A percentile compares a stretch with the other conserved stretches of the same genome.
These are phyloP conservation scores for Pterobdella sp. DNA, from an alignment of 2,888 invertebrate genomes.

Conservation along the genomic window DNA sequence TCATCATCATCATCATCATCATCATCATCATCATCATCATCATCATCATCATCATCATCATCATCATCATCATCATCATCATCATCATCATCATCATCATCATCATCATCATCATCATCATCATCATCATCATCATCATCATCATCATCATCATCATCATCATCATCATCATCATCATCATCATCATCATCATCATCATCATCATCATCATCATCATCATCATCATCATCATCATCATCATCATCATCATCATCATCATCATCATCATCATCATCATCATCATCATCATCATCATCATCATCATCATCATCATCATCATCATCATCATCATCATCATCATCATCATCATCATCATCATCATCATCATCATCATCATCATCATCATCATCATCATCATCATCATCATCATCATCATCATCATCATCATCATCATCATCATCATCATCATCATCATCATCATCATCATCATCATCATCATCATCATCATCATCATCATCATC, in stretches of 20 bases:
- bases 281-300: constrained; percentile 24
- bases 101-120: constrained; percentile 30
- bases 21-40: constrained; percentile 33
- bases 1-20: constrained; percentile 32
- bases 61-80: constrained; percentile 31
- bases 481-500: constrained; percentile 15
- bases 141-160: constrained; percentile 30
- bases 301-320: constrained; percentile 33
- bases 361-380: constrained; percentile 27
- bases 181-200: constrained; percentile 20
- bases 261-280: neutral
- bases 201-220: no score
- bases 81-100: constrained; percentile 30
- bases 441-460: constrained; percentile 29
- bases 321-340: neutral
- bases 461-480: constrained; percentile 29
- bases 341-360: constrained; percentile 30
- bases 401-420: constrained; percentile 33
- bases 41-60: constrained; percentile 31
- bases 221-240: neutral
- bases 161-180: neutral
- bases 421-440: neutral
- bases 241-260: no score
- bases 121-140: constrained; percentile 30
- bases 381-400: constrained; percentile 20